These are phyloP conservation scores for Scylla paramamosain DNA, from an alignment of 1,140 invertebrate genomes.

Conservation along the genomic window DNA sequence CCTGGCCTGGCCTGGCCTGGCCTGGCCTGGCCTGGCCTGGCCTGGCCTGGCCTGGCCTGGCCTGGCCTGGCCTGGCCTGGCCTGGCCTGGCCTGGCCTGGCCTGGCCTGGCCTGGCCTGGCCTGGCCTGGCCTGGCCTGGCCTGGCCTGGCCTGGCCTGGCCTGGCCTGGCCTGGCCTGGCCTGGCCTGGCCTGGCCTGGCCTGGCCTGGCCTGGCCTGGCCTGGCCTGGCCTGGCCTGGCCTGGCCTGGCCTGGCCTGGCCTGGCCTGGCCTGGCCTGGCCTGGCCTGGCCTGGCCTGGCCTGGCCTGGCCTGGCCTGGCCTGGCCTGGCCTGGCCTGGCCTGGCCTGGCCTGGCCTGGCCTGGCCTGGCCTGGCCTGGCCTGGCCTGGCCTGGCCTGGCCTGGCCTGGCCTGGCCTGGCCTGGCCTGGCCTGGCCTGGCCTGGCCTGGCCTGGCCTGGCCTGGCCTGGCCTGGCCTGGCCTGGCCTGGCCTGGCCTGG, in stretches of 20 bases:
- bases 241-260: conserved; percentile 47
- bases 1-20: conserved; percentile 73
- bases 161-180: conserved; percentile 74
- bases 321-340: conserved; percentile 63
- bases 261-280: conserved; percentile 51
- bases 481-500: conserved; percentile 62
- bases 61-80: conserved; percentile 65
- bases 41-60: conserved; percentile 57
- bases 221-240: conserved; percentile 73
- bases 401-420: conserved; percentile 74
- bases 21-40: conserved; percentile 53
- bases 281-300: conserved; percentile 25
- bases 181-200: conserved; percentile 76
- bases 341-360: conserved; percentile 77
- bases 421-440: conserved; percentile 75
- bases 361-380: conserved; percentile 73
- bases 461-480: conserved; percentile 41
- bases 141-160: conserved; percentile 70
- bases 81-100: conserved; percentile 54
- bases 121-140: conserved; percentile 55
- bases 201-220: conserved; percentile 75
- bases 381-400: conserved; percentile 9
- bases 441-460: conserved; percentile 53
- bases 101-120: conserved; percentile 72
- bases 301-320: conserved; percentile 46